A percentile compares a stretch with the other conserved stretches of the same genome.
These are phyloP conservation scores for Pantherophis alleghaniensis DNA, from an alignment of 2,797 vertebrate species.

Conservation along the genomic window DNA sequence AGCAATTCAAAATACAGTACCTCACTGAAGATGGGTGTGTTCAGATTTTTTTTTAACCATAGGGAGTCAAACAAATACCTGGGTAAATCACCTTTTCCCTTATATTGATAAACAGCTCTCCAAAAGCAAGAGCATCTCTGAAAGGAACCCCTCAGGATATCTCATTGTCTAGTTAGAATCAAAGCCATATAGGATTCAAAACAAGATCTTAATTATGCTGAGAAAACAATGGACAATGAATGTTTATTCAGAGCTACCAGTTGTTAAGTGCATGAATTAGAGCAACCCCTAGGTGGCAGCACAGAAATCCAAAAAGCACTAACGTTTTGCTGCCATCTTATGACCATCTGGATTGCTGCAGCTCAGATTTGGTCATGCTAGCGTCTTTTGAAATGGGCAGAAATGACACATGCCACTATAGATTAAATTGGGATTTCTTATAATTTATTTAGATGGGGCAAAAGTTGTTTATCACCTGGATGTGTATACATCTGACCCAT, in stretches of 20 bases:
- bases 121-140: background rate
- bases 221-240: background rate
- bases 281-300: background rate
- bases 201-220: background rate
- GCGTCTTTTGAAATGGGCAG: background rate
- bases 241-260: background rate
- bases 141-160: background rate
- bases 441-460: background rate
- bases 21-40: background rate
- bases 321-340: background rate
- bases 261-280: background rate
- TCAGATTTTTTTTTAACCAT: background rate
- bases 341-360: background rate
- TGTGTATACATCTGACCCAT: background rate
- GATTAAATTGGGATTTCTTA: background rate
- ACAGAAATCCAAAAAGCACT: background rate
- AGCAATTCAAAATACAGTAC: background rate
- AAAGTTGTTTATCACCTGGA: background rate
- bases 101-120: background rate
- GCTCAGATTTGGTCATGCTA: background rate
- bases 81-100: background rate
- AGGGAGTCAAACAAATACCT: background rate
- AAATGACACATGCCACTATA: background rate
- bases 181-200: background rate
- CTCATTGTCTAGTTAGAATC: background rate